Percentiles rank a stretch among this genome's conserved stretches.
Evolutionary conservation across 2,888 invertebrate species (phyloP).

Genomic region (Microchrysa polita): DNA sequence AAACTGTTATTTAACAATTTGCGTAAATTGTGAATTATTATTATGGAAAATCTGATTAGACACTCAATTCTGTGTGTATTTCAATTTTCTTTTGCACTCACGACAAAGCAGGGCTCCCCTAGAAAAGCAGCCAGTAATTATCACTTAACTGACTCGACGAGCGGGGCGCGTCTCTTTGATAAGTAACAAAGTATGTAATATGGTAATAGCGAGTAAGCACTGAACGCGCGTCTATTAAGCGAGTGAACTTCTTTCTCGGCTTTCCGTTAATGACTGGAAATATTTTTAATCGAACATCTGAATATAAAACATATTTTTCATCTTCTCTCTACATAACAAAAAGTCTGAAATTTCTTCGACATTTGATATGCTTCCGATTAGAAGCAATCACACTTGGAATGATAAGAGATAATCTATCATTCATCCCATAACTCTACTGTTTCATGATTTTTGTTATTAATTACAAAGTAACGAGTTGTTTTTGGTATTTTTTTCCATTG

Average conservation of each 20-base stretch:
- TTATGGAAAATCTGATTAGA: too few relatives aligned
- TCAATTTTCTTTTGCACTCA: too few relatives aligned
- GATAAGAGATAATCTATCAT: slow-evolving; percentile 9
- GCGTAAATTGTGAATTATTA: too few relatives aligned
- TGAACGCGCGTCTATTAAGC: not conserved
- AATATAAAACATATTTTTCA: too few relatives aligned
- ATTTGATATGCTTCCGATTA: slow-evolving; percentile 28
- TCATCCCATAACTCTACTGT: not conserved
- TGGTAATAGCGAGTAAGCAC: not conserved
- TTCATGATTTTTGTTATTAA: not conserved
- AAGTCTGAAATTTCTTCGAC: not conserved
- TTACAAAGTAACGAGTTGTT: not conserved
- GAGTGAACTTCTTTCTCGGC: not conserved
- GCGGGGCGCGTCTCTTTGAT: too few relatives aligned
- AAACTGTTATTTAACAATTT: too few relatives aligned
- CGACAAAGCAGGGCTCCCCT: too few relatives aligned
- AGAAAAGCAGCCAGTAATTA: too few relatives aligned
- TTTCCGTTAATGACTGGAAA: slow-evolving; percentile 14
- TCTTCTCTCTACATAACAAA: not conserved
- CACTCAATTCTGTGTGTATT: too few relatives aligned
- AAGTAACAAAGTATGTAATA: too few relatives aligned
- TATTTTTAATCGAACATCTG: not conserved
- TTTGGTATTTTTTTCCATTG: not conserved
- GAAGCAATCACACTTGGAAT: not conserved
- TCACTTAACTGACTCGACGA: too few relatives aligned